Percentiles rank a stretch among this genome's conserved stretches.
Conservation (phyloP, 2,113 vertebrate genomes). For the Micromys minutus region DNA sequence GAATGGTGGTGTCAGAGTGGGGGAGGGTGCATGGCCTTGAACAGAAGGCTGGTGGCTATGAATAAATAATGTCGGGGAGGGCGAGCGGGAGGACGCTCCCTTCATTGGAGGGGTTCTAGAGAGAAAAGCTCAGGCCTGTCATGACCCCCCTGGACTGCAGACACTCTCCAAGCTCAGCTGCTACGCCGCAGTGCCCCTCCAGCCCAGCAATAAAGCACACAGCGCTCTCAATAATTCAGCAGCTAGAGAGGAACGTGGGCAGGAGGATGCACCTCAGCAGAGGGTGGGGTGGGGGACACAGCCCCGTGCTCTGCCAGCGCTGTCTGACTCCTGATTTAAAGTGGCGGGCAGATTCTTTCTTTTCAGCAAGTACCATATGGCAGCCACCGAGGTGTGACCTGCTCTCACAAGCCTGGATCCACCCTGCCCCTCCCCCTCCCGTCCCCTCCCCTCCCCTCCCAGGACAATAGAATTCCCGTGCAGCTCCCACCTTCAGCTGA, state of each 20-base stretch:
- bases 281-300: background rate
- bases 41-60: accelerated
- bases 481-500: background rate
- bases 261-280: conserved; percentile 60
- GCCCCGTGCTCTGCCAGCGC: background rate
- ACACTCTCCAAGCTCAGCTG: conserved; percentile 60
- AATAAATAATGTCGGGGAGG: conserved; percentile 56
- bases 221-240: conserved; percentile 80
- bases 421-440: background rate
- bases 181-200: conserved; percentile 62
- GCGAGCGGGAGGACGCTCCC: conserved; percentile 43
- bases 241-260: conserved; percentile 68
- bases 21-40: background rate
- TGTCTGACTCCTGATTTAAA: background rate
- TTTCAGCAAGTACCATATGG: accelerated
- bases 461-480: background rate
- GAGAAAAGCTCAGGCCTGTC: background rate
- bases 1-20: accelerated
- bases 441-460: background rate
- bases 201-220: conserved; percentile 72
- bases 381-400: background rate
- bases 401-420: background rate
- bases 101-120: conserved; percentile 30
- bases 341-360: background rate
- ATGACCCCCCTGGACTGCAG: conserved; percentile 58